Base-by-base conservation (phyloP, 2,797 vertebrate species). In the Brachyalestes nurse region DNA sequence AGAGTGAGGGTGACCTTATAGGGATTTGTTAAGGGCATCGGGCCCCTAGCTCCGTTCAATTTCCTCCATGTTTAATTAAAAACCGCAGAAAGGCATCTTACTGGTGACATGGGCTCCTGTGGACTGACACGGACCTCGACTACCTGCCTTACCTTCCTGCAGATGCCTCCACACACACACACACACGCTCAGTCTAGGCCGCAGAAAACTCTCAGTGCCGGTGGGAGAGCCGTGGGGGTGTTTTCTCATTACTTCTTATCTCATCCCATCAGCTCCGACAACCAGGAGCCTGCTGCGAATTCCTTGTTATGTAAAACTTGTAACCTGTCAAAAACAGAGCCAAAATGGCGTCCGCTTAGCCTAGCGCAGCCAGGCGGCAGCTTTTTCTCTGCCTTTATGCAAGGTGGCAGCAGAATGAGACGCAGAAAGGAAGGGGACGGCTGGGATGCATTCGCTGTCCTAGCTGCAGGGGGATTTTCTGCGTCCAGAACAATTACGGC, bases 21-120 rank as follows among this genome's bases (percentile, higher is more conserved):
- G 86, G 83, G 83, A 89, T 88, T 89, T 85, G 91, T 91, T 92
- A 93, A 94, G 93, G 93, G 88, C 92, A 91, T 38, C 72, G 83
- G 86, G 88, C 87, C 88, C 86, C 86, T 88, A 90, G 90, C 89
- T 79, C 89, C 88, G 87, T 87, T 92, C 86, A 86, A 87, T 92
- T 93, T 92, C 90, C 91, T 90, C 88, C 85, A 88, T 69, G 86
- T 92, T 89, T 93, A 93, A 95, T 95, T 94, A 95, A 94, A 94
- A 92, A 90, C 90, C 88, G 93, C 89, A 88, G 93, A 95, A 93
- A 94, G 88, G 89, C 87, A 83, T 90, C 90, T 86, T 87, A 90
- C 81, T 87, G 70, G 72, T 57, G 72, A 73, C 81, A 40, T 79
- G 79, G 72, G 78, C 88, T 86, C 81, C 16, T 53, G 55, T 85